These are phyloP conservation scores for Corydoras maculifer DNA, from an alignment of 2,113 vertebrate species.

Conservation along the genomic window DNA sequence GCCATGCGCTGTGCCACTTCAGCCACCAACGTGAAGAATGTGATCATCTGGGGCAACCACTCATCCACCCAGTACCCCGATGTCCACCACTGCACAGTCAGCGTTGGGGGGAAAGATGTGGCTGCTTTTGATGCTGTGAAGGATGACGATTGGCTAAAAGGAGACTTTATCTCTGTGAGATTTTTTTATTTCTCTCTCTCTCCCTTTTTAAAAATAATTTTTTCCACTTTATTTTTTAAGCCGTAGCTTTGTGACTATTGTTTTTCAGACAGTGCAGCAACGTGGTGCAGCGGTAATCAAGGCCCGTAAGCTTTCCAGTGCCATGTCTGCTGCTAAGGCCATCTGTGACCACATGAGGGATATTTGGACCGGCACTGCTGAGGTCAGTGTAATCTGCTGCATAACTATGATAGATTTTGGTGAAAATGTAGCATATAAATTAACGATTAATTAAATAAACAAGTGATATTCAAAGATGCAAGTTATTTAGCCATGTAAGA, in stretches of 20 bases:
- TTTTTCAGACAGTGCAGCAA: conserved; percentile 83
- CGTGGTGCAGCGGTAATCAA: conserved; percentile 91
- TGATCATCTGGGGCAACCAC: conserved; percentile 87
- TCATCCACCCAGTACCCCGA: conserved; percentile 86
- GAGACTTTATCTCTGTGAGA: conserved; percentile 66
- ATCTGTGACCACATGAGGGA: conserved; percentile 92
- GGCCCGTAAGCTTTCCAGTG: conserved; percentile 92
- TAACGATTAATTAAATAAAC: too few species aligned
- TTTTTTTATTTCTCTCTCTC: too few species aligned
- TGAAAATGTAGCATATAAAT: too few species aligned
- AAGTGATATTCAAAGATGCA: too few species aligned
- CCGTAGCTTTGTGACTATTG: neutral
- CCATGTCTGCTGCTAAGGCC: conserved; percentile 97
- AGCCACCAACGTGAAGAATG: conserved; percentile 75
- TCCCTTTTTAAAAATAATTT: too few species aligned
- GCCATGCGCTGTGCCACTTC: conserved; percentile 72
- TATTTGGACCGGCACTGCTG: conserved; percentile 88
- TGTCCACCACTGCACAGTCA: conserved; percentile 73
- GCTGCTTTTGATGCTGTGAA: conserved; percentile 76
- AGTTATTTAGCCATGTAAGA: too few species aligned
- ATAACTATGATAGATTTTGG: neutral
- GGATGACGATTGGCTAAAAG: conserved; percentile 82
- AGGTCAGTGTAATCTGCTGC: conserved; percentile 61
- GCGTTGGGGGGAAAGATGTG: conserved; percentile 69
- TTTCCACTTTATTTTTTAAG: too few species aligned